Conservation (phyloP, 2,797 vertebrate genomes). For the Paramormyrops hopkinsi region DNA sequence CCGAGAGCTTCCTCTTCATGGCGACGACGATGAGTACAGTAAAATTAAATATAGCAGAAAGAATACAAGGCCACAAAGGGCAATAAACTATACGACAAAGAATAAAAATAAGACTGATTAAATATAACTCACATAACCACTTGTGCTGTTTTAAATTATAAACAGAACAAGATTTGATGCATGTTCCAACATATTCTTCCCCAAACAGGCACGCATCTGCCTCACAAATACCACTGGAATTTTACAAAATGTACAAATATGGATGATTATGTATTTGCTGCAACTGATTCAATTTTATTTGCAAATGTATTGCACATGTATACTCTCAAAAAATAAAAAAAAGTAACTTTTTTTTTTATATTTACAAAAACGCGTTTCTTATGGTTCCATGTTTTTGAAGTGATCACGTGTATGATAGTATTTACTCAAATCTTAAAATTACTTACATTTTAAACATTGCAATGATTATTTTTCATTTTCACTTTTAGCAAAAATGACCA, state of each 20-base stretch:
- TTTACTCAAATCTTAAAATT: neutral
- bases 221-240: neutral
- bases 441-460: neutral
- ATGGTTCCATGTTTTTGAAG: neutral
- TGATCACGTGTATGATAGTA: neutral
- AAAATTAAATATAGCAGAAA: constrained; percentile 3
- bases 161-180: neutral
- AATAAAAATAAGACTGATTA: constrained; percentile 4
- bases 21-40: neutral
- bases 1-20: neutral
- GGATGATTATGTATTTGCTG: neutral
- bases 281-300: neutral
- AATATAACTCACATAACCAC: neutral
- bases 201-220: neutral
- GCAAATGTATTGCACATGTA: neutral
- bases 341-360: neutral
- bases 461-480: neutral
- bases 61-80: neutral
- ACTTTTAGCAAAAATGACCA: neutral
- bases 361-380: neutral
- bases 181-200: neutral
- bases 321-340: neutral
- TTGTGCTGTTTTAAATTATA: neutral
- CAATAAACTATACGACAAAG: neutral
- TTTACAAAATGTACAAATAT: neutral